Evolutionary conservation across 2,113 vertebrate genomes (phyloP), one percentile per base, ranked within the genome.

Genomic region (Cryptomyrus ogoouensis): DNA sequence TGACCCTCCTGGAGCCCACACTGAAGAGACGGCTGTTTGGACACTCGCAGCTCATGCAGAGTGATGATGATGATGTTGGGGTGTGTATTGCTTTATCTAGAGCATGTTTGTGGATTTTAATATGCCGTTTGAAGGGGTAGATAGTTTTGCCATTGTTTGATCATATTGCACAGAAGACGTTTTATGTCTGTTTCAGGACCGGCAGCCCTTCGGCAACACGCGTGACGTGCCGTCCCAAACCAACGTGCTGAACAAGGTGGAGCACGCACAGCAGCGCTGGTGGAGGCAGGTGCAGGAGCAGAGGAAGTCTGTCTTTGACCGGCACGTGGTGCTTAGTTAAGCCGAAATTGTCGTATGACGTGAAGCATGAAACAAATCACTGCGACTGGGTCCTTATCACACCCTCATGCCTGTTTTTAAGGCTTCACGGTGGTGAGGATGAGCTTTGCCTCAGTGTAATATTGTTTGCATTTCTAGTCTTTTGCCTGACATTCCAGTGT

Each of bases 11-110:
- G 94, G 98, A 99, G 91, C 98, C 98, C 83, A 97, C 98, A 0
- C 93, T 99, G 93, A 99, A 99, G 95, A 97, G 98, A 74, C 96
- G 97, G 83, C 97, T 99, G 46, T 98, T 99, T 93, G 98, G 98
- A 92, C 98, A 99, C 93, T 99, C 98, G 0, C 98, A 98, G 93
- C 96, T 99, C 62, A 97, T 99, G 92, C 98, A 99, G 93, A 99
- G 95, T 0, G 98, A 99, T 42, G 87, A 88, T 13, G 98, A 99
- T 56, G 53, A 21, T 12, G 95, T 97, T 3, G 98, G 98, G 97
- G 98, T 99, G 95, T 94, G 97, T 97, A 8, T 31, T 13, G 62
- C n/a, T 70, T 70, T 70, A 31, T 70, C 10, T 27, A 27, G 62
- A 66, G n/a, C 62, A 27, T 27, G 62, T n/a, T 12, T 66, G 62